phyloP scores from a whole-genome alignment of 35 echinoderm and acorn worm species.

The Apostichopus californicus region DNA sequence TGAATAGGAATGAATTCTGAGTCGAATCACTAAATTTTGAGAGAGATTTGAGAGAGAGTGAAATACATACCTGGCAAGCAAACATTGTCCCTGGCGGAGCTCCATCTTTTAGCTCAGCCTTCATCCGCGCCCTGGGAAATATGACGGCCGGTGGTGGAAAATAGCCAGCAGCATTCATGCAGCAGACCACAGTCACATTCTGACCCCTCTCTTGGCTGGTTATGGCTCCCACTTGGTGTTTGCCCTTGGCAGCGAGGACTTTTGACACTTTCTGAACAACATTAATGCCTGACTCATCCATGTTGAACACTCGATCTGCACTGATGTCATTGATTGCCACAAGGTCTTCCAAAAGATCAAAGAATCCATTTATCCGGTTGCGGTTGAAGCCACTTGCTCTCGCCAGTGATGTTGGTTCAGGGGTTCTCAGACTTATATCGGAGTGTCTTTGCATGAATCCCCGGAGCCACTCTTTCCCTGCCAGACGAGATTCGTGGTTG shows the following conservation, averaged over 20 bases:
- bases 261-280: too few relatives aligned
- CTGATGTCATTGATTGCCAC: background rate
- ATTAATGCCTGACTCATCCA: background rate
- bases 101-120: background rate
- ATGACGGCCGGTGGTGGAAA: background rate
- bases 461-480: too few relatives aligned
- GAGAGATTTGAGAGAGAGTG: too few relatives aligned
- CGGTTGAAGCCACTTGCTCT: background rate
- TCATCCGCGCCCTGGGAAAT: background rate
- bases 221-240: background rate
- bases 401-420: background rate
- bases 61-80: background rate
- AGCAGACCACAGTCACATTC: background rate
- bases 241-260: background rate
- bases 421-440: too few relatives aligned
- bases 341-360: background rate
- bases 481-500: too few relatives aligned
- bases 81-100: slow-evolving; percentile 11
- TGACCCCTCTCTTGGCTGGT: slow-evolving; percentile 1
- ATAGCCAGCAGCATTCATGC: background rate
- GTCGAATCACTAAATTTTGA: too few relatives aligned
- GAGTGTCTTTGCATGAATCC: too few relatives aligned
- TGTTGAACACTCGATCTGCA: background rate
- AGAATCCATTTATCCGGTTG: background rate
- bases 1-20: too few relatives aligned